A percentile compares a stretch with the other conserved stretches of the same genome.
phyloP scores from a whole-genome alignment of 2,888 invertebrate genomes.

The Drosophila neutralis region DNA sequence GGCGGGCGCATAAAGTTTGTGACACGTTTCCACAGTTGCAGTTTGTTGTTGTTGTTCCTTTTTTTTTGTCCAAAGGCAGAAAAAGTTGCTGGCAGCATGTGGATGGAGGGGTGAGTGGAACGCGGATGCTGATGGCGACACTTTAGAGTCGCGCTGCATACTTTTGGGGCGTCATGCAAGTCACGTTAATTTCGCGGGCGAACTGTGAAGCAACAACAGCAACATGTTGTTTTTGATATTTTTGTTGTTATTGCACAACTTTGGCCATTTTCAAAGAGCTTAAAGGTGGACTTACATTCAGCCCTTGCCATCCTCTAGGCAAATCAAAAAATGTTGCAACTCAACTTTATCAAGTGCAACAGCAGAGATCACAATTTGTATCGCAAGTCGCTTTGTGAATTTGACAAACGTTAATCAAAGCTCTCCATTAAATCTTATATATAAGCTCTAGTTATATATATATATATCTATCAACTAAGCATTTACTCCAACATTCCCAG shows the following conservation, averaged over 20 bases:
- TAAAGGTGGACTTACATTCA: slow-evolving; percentile 57
- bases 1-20: slow-evolving; percentile 75
- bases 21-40: slow-evolving; percentile 78
- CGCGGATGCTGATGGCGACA: slow-evolving; percentile 66
- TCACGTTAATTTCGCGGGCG: slow-evolving; percentile 75
- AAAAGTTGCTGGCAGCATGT: slow-evolving; percentile 44
- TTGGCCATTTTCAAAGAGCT: slow-evolving; percentile 70
- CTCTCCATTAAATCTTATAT: neutral
- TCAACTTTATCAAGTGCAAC: neutral
- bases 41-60: slow-evolving; percentile 47
- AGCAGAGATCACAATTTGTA: neutral
- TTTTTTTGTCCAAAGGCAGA: slow-evolving; percentile 42
- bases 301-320: slow-evolving; percentile 22
- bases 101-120: neutral
- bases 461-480: neutral
- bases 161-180: slow-evolving; percentile 73
- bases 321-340: slow-evolving; percentile 20
- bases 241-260: slow-evolving; percentile 45
- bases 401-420: neutral
- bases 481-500: too few relatives aligned
- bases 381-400: neutral
- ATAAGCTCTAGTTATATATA: neutral
- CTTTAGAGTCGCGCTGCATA: slow-evolving; percentile 75
- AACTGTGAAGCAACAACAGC: slow-evolving; percentile 65
- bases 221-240: slow-evolving; percentile 20